phyloP scores from a whole-genome alignment of 2,888 invertebrate genomes.

The Cylindroiulus punctatus region DNA sequence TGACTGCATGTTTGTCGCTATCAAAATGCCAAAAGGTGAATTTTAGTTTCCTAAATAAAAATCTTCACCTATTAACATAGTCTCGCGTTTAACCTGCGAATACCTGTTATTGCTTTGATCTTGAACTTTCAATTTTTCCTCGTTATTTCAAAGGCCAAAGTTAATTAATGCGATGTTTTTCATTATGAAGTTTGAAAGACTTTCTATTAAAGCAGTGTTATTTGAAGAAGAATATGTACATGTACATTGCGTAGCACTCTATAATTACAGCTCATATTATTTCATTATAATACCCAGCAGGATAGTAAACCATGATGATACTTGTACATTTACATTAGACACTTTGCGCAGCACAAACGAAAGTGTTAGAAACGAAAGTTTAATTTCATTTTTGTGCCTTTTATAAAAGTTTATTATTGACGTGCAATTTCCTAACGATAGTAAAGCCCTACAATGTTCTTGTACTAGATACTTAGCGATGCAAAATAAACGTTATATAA shows the following conservation, averaged over 20 bases:
- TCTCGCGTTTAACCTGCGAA: neutral
- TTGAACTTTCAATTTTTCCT: conserved; percentile 1
- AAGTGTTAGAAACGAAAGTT: too few species aligned
- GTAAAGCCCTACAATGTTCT: too few species aligned
- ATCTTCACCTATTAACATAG: neutral
- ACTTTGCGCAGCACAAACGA: too few species aligned
- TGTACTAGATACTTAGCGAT: too few species aligned
- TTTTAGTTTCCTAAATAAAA: neutral
- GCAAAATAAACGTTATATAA: too few species aligned
- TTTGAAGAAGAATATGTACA: neutral
- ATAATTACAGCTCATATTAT: conserved; percentile 7
- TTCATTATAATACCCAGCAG: neutral
- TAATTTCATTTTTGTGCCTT: too few species aligned
- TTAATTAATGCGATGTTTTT: neutral
- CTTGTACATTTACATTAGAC: too few species aligned
- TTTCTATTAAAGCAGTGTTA: neutral
- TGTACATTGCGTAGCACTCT: neutral
- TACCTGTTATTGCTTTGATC: conserved; percentile 8
- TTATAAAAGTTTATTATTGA: too few species aligned
- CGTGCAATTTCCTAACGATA: too few species aligned
- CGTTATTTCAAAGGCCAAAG: neutral
- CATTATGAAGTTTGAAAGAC: neutral
- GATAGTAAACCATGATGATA: too few species aligned
- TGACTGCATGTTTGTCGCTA: neutral
- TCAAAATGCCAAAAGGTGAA: neutral